A percentile compares a stretch with the other conserved stretches of the same genome.
These are phyloP conservation scores for Psittacula cyanocephala DNA, from an alignment of 2,113 vertebrate genomes.

Conservation along the genomic window DNA sequence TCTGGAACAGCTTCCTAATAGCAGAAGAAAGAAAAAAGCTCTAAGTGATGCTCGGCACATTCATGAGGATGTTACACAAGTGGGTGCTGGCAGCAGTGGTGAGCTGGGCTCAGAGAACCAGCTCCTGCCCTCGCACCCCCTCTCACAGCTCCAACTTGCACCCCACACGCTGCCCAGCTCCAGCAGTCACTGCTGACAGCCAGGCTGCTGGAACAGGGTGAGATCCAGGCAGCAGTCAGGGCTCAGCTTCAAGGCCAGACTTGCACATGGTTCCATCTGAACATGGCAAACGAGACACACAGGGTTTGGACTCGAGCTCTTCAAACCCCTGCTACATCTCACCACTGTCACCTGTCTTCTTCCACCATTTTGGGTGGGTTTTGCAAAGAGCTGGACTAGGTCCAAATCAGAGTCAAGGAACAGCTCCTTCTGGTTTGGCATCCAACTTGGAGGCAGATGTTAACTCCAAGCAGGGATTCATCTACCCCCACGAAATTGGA, in stretches of 20 bases:
- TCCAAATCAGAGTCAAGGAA: background rate
- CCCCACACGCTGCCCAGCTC: rapidly evolving
- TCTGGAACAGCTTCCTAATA: background rate
- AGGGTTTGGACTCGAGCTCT: background rate
- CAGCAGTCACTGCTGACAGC: background rate
- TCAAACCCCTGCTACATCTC: background rate
- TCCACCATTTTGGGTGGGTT: background rate
- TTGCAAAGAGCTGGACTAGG: background rate
- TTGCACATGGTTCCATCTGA: background rate
- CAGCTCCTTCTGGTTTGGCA: background rate
- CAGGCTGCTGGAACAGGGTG: background rate
- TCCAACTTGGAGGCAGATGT: slow-evolving; percentile 20
- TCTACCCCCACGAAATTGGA: background rate
- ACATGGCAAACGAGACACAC: rapidly evolving
- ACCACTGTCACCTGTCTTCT: background rate
- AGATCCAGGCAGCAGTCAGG: background rate
- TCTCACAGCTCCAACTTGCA: background rate
- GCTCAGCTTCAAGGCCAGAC: background rate
- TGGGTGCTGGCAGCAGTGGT: background rate
- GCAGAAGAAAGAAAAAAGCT: background rate
- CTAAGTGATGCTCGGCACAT: rapidly evolving
- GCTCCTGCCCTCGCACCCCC: rapidly evolving
- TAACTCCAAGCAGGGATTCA: background rate
- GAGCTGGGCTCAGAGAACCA: background rate
- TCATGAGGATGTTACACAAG: rapidly evolving